Evolutionary conservation across 2,888 invertebrate genomes (phyloP), one percentile per base, ranked within the genome.

Genomic region (Seira sanloemensis): DNA sequence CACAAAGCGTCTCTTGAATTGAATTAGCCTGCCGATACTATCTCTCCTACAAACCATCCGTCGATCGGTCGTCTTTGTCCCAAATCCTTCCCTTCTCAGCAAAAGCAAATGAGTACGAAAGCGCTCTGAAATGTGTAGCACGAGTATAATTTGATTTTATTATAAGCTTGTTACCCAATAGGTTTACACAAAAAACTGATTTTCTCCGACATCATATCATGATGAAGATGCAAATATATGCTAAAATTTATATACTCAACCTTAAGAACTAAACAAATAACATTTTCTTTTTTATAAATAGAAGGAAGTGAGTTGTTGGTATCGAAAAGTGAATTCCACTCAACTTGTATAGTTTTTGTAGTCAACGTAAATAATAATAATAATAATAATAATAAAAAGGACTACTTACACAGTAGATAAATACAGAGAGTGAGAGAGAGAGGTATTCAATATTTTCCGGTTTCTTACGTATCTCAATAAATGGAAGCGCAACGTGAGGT

Each of bases 121-220:
- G n/a, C n/a, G n/a, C n/a, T n/a, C n/a, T n/a, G n/a, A n/a, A n/a
- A n/a, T n/a, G n/a, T 4, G 58, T 58, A 58, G 58, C 58, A 58
- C 58, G n/a, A 58, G 5, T 12, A 68, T 68, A 24, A 68, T 68
- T 26, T 68, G 24, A 25, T 76, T 82, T 82, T 82, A 82, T 82
- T 82, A 82, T 82, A 82, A 82, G 82, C 82, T 82, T 82, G 77
- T 82, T 77, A 82, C 77, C 82, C 82, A 82, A 82, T 77, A 21
- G 54, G 71, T 71, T 58, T 82, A 82, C 82, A 82, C 69, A 58
- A 58, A 82, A 71, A 76, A 65, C 27, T 80, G n/a, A n/a, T 16
- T 58, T 58, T 58, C 58, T 58, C 58, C 58, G 58, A 4, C 58
- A 58, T 58, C 5, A 37, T 12, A 37, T 9, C 66, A 66, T 75